Conservation (phyloP, 2,888 invertebrate species). For the Acrobasis repandana region DNA sequence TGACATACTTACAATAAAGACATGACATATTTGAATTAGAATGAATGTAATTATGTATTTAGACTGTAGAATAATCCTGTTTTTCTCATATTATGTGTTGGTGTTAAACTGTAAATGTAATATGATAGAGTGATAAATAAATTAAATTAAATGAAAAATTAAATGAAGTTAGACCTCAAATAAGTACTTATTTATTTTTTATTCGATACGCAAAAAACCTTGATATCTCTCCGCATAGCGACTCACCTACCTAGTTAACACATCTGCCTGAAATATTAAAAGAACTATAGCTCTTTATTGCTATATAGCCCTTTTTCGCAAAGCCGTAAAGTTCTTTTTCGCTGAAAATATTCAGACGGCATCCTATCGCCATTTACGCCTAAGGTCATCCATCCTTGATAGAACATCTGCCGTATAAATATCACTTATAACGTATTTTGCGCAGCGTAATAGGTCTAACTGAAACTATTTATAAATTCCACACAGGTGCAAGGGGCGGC, state of each 20-base stretch:
- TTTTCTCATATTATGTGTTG: too few relatives aligned
- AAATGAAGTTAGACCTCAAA: too few relatives aligned
- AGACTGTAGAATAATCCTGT: too few relatives aligned
- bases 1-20: too few relatives aligned
- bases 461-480: slow-evolving; percentile 70
- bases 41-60: too few relatives aligned
- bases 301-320: neutral
- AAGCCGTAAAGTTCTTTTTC: neutral
- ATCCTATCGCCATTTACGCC: slow-evolving; percentile 4
- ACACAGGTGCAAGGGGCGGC: slow-evolving; percentile 63
- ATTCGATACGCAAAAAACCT: neutral
- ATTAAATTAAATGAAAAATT: too few relatives aligned
- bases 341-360: neutral
- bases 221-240: neutral
- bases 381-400: slow-evolving; percentile 14
- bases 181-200: neutral
- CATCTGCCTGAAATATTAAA: slow-evolving; percentile 1
- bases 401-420: slow-evolving; percentile 20
- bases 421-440: slow-evolving; percentile 27
- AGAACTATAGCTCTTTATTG: neutral
- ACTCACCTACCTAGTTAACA: neutral
- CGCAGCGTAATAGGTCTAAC: slow-evolving; percentile 47
- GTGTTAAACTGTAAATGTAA: too few relatives aligned
- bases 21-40: too few relatives aligned
- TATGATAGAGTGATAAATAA: too few relatives aligned